Evolutionary conservation across 92 coral and sea anemone species (phyloP).

Genomic region (Bergia sp.): DNA sequence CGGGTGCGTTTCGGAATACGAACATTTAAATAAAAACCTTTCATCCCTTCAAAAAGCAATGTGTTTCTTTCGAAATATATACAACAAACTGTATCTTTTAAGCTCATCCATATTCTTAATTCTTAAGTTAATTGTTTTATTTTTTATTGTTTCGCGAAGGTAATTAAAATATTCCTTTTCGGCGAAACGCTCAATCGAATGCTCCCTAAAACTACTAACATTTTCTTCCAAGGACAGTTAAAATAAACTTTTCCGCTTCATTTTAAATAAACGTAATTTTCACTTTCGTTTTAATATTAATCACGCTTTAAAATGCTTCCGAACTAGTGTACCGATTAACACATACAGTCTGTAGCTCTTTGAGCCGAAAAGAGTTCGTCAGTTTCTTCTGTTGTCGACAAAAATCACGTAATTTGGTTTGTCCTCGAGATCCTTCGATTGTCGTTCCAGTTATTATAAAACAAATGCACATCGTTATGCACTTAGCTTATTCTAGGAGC

Average conservation of each 20-base stretch:
- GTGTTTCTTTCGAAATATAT: too few relatives aligned
- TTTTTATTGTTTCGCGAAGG: too few relatives aligned
- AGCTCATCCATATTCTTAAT: too few relatives aligned
- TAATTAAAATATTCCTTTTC: not conserved
- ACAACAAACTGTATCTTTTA: too few relatives aligned
- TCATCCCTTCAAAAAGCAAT: too few relatives aligned
- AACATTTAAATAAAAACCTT: too few relatives aligned
- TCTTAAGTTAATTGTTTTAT: too few relatives aligned
- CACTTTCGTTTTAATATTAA: not conserved
- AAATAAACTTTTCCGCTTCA: not conserved
- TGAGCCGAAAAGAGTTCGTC: not conserved
- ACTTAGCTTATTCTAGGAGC: not conserved
- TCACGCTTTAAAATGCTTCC: too few relatives aligned
- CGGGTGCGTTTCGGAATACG: too few relatives aligned
- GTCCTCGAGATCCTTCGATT: not conserved
- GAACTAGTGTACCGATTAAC: too few relatives aligned
- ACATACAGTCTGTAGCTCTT: not conserved
- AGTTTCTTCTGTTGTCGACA: not conserved
- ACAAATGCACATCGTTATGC: not conserved
- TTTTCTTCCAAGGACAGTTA: not conserved
- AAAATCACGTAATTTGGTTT: not conserved
- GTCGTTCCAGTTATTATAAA: not conserved
- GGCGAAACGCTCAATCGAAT: not conserved
- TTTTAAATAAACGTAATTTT: not conserved
- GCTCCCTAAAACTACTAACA: not conserved